phyloP scores from a whole-genome alignment of 1,140 invertebrate genomes.

The Trachymyrmex septentrionalis region DNA sequence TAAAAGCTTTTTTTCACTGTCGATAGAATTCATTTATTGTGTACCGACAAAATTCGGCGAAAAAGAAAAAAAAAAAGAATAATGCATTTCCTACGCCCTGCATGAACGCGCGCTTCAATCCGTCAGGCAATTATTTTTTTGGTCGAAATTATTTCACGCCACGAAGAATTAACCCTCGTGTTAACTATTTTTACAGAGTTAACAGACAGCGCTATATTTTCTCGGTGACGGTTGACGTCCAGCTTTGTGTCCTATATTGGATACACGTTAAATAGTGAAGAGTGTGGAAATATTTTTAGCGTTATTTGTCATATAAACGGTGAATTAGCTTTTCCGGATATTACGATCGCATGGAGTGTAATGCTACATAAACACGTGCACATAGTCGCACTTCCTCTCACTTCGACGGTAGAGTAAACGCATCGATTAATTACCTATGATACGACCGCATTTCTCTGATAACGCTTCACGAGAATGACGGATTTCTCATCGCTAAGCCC shows the following conservation, averaged over 20 bases:
- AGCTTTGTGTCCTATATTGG: conserved; percentile 11
- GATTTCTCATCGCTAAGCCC: conserved; percentile 7
- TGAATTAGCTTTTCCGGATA: conserved; percentile 57
- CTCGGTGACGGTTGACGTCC: not conserved
- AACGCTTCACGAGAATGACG: conserved; percentile 16
- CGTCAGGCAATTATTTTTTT: not conserved
- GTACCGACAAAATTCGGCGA: not conserved
- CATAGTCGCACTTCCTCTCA: not conserved
- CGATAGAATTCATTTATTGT: conserved; percentile 22
- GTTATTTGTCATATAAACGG: conserved; percentile 51
- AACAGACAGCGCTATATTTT: not conserved
- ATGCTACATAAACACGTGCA: not conserved
- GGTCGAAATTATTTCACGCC: conserved; percentile 23
- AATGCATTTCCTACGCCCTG: too few species aligned
- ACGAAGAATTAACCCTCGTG: not conserved
- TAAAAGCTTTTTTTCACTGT: conserved; percentile 21
- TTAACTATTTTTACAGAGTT: conserved; percentile 12
- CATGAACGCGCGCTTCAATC: not conserved
- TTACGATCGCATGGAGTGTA: not conserved
- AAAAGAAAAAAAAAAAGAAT: not conserved
- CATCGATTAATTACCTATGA: conserved; percentile 48
- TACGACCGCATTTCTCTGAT: conserved; percentile 17
- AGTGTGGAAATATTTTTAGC: conserved; percentile 50
- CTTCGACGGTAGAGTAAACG: conserved; percentile 8
- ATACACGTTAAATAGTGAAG: conserved; percentile 1